Conservation (phyloP, 2,113 vertebrate genomes). For the Heteronetta atricapilla region DNA sequence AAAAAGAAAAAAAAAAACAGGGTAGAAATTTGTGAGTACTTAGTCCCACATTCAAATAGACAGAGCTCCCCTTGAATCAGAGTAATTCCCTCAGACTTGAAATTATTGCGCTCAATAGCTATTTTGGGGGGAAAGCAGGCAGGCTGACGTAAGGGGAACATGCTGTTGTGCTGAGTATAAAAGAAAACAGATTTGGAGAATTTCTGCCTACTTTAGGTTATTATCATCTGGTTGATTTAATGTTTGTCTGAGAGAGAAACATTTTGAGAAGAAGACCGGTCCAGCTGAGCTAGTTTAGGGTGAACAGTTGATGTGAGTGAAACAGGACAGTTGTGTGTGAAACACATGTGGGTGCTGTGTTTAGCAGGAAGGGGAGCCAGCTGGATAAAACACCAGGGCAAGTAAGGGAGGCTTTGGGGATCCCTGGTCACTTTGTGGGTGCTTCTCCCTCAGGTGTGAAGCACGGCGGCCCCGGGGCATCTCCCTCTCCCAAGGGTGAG, state of each 20-base stretch:
- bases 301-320: not conserved
- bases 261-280: not conserved
- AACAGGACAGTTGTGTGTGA: not conserved
- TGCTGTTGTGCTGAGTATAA: not conserved
- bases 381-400: not conserved
- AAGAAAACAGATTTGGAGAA: not conserved
- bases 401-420: not conserved
- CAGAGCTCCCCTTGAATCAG: not conserved
- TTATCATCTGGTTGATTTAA: not conserved
- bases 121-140: not conserved
- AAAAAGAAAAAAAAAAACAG: rapidly evolving
- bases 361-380: not conserved
- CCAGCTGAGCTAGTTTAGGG: not conserved
- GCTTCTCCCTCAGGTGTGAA: not conserved
- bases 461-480: not conserved
- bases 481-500: not conserved
- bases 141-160: not conserved
- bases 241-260: not conserved
- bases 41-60: not conserved
- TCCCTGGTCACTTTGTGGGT: not conserved
- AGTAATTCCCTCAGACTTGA: not conserved
- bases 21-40: not conserved
- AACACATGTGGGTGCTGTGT: not conserved
- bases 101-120: not conserved
- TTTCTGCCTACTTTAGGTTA: not conserved